Evolutionary conservation across 2,797 vertebrate genomes (phyloP), one percentile per base, ranked within the genome.

Genomic region (Ciconia nigra): DNA sequence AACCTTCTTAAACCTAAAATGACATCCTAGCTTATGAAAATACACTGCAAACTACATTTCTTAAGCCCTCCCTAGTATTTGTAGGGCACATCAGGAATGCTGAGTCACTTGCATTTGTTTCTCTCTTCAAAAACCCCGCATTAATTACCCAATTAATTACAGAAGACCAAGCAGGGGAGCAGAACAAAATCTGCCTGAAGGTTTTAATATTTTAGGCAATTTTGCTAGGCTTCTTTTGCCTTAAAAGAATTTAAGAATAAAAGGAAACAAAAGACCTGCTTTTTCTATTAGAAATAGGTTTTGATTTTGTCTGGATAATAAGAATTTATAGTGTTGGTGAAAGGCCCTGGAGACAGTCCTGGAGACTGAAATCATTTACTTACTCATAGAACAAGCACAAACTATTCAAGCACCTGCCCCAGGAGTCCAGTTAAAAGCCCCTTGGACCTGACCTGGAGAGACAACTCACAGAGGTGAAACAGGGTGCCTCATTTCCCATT

Each of bases 331-430:
- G 78, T 15, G 37, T 7, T 93, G 90, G 10, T 95, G 94, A 85
- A 96, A 93, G 90, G 78, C 83, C 33, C 61, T 62, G 70, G 94
- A 86, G 95, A 76, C 73, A 76, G 62, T 42, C 83, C 77, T 86
- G 63, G 63, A 83, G 71, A 19, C 95, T 93, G 74, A 83, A 93
- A 83, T 92, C 12, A 69, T 89, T 89, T 89, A 89, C 92, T 93
- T 96, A 85, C 42, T n/a, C 39, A 0, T 1, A 81, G 81, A 89
- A 92, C 18, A 87, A 90, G 70, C 55, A 76, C 69, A 61, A 86
- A 79, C 51, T 35, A 22, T 21, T 18, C 2, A 1, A 87, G 70
- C 83, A 80, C 42, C 82, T 89, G 81, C 59, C 91, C 57, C 84
- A 46, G 62, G 72, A 91, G 91, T 42, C 39, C 61, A 39, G 20